These are phyloP conservation scores for Plodia interpunctella DNA, from an alignment of 1,140 invertebrate species.

Conservation along the genomic window DNA sequence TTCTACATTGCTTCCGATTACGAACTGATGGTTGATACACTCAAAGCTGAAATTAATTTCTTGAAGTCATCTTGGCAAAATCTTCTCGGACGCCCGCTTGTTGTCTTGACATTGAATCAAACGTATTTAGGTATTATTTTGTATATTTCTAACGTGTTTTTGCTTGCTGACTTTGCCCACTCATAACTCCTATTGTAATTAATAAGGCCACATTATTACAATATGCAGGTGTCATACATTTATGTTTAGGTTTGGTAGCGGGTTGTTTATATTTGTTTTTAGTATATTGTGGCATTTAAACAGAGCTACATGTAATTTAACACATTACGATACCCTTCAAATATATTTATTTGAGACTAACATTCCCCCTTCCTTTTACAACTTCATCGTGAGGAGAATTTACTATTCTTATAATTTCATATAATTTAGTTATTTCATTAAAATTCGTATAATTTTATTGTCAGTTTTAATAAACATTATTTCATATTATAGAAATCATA, in stretches of 20 bases:
- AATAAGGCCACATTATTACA: not conserved
- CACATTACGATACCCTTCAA: no score
- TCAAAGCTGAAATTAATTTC: conserved; percentile 97
- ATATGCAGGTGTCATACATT: not conserved
- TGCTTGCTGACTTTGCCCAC: conserved; percentile 36
- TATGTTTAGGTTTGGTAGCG: not conserved
- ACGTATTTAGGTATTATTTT: conserved; percentile 91
- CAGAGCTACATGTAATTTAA: no score
- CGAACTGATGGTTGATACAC: conserved; percentile 97
- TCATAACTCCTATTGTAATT: conserved; percentile 12
- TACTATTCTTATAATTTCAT: no score
- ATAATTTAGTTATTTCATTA: no score
- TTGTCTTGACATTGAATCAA: conserved; percentile 92
- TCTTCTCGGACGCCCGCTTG: conserved; percentile 92
- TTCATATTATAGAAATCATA: no score
- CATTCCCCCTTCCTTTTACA: no score
- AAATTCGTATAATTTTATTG: no score
- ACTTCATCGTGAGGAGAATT: no score
- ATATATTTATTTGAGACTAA: no score
- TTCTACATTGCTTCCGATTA: conserved; percentile 98
- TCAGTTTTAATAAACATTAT: no score
- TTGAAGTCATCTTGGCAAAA: conserved; percentile 97
- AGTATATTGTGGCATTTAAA: not conserved
- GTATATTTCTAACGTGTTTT: conserved; percentile 26
- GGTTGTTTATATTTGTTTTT: not conserved